A percentile compares a stretch with the other conserved stretches of the same genome.
Evolutionary conservation across 35 echinoderm and acorn worm genomes (phyloP).

Genomic region (Strongylocentrotus purpuratus): DNA sequence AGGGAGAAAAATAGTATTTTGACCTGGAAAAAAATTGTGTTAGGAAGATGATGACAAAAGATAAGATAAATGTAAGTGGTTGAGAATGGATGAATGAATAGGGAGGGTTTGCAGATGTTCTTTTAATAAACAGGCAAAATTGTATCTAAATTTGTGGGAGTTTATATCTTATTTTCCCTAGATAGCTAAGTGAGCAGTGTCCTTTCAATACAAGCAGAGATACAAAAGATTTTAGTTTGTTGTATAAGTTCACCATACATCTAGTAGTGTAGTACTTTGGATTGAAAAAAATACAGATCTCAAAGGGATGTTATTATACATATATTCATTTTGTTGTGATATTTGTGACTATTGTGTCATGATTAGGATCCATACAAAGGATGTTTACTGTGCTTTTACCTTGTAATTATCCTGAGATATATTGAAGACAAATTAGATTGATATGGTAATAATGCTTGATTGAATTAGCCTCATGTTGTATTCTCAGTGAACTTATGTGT

Average conservation of each 20-base stretch:
- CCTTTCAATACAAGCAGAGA: neutral
- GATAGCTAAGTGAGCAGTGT: neutral
- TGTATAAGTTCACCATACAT: no score
- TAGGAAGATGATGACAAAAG: neutral
- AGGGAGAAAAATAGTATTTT: neutral
- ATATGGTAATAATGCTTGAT: neutral
- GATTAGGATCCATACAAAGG: no score
- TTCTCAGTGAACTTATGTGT: neutral
- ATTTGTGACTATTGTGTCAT: no score
- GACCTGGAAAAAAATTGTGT: slow-evolving; percentile 6
- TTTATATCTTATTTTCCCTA: neutral
- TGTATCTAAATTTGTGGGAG: neutral
- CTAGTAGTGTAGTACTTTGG: no score
- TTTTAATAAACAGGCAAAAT: neutral
- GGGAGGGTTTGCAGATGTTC: neutral
- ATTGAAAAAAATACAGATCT: no score
- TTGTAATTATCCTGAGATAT: no score
- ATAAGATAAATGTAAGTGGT: neutral
- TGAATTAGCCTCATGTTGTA: neutral
- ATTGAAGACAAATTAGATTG: neutral
- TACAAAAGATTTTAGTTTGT: no score
- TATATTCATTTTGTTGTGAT: no score
- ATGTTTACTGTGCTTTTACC: no score
- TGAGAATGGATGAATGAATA: neutral
- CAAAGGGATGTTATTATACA: no score